Conservation (phyloP, 2,113 vertebrate genomes). For the Mustelus asterias region DNA sequence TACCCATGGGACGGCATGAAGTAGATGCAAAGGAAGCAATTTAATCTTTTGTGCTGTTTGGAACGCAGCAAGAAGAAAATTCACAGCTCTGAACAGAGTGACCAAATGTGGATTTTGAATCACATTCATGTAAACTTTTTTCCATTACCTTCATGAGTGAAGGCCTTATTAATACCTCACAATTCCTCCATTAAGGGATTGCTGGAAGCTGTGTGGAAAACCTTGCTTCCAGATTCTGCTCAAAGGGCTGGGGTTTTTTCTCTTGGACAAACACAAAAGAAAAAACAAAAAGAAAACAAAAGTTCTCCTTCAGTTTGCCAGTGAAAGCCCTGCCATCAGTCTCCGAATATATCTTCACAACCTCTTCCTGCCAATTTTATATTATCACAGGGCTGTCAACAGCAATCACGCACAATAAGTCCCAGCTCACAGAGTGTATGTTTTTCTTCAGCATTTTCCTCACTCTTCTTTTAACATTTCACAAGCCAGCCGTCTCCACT, state of each 20-base stretch:
- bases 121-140: conserved; percentile 24
- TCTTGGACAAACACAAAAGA: not conserved
- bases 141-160: not conserved
- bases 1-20: not conserved
- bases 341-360: not conserved
- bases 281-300: not conserved
- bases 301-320: not conserved
- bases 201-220: not conserved
- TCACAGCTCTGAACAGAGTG: not conserved
- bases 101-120: conserved; percentile 8
- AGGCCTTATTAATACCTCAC: not conserved
- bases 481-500: conserved; percentile 42
- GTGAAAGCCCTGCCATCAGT: not conserved
- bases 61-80: not conserved
- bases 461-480: not conserved
- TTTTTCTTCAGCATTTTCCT: not conserved
- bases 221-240: conserved; percentile 6
- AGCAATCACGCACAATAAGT: not conserved
- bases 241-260: not conserved
- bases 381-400: conserved; percentile 25
- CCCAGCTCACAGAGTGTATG: not conserved
- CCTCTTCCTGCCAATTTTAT: not conserved
- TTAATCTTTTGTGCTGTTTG: conserved; percentile 6
- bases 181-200: conserved; percentile 12
- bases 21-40: not conserved